Conservation (phyloP, 2,113 vertebrate species). For the Illadopsis cleaveri region DNA sequence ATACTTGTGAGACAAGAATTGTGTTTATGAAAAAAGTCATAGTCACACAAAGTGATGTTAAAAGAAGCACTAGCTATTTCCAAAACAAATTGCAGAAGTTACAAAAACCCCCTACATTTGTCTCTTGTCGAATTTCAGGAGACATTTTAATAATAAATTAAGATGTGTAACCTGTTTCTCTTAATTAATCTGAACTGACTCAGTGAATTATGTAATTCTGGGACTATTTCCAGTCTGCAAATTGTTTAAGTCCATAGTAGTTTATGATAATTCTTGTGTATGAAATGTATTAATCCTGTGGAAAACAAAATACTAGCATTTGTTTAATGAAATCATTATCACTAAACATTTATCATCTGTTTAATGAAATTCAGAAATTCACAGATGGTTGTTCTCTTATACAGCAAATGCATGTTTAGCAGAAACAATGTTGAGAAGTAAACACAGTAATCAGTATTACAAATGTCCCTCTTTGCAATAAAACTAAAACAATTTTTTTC, state of each 20-base stretch:
- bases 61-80: not conserved
- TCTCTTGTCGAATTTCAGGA: not conserved
- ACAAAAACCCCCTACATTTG: fast-evolving
- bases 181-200: not conserved
- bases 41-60: not conserved
- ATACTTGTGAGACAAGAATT: not conserved
- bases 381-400: conserved; percentile 40
- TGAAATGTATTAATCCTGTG: conserved; percentile 28
- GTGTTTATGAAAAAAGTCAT: not conserved
- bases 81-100: not conserved
- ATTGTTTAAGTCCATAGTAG: conserved; percentile 1
- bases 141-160: not conserved
- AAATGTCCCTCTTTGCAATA: not conserved
- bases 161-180: not conserved
- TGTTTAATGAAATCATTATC: conserved; percentile 61
- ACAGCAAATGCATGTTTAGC: conserved; percentile 26
- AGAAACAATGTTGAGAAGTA: conserved; percentile 33
- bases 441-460: conserved; percentile 23
- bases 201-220: not conserved
- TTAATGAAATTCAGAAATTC: conserved; percentile 56
- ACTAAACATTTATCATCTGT: conserved; percentile 51
- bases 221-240: conserved; percentile 20
- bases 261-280: conserved; percentile 15
- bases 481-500: not conserved
- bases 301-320: conserved; percentile 45